Conservation (phyloP, 1,140 invertebrate genomes). For the Steinernema feltiae region DNA sequence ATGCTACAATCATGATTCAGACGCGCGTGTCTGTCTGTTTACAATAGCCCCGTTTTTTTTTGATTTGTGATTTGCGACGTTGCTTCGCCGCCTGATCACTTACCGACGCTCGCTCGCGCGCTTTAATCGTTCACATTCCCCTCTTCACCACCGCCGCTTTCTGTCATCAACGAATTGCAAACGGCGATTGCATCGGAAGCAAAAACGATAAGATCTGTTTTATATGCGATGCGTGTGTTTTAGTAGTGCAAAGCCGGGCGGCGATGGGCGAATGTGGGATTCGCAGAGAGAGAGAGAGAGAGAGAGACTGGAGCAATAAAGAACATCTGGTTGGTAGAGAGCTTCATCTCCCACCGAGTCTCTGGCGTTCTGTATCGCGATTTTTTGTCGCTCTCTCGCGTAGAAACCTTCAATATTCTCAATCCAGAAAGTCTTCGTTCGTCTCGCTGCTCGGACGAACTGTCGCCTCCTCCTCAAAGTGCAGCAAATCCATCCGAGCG, state of each 20-base stretch:
- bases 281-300: too few species aligned
- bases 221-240: not conserved
- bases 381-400: not conserved
- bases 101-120: not conserved
- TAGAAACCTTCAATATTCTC: conserved; percentile 6
- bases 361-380: not conserved
- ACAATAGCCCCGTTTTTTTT: not conserved
- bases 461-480: not conserved
- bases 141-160: not conserved
- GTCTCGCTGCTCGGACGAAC: not conserved
- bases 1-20: too few species aligned
- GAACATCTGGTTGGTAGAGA: conserved; percentile 10
- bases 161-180: not conserved
- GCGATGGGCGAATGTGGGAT: not conserved
- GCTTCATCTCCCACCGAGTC: not conserved
- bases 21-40: not conserved
- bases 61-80: not conserved
- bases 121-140: not conserved
- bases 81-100: not conserved
- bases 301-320: not conserved
- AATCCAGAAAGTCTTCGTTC: not conserved
- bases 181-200: not conserved
- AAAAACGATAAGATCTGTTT: not conserved
- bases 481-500: not conserved
- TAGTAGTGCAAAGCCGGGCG: not conserved